Evolutionary conservation across 2,888 invertebrate genomes (phyloP), one percentile per base, ranked within the genome.

Genomic region (Hydropsyche betteni): DNA sequence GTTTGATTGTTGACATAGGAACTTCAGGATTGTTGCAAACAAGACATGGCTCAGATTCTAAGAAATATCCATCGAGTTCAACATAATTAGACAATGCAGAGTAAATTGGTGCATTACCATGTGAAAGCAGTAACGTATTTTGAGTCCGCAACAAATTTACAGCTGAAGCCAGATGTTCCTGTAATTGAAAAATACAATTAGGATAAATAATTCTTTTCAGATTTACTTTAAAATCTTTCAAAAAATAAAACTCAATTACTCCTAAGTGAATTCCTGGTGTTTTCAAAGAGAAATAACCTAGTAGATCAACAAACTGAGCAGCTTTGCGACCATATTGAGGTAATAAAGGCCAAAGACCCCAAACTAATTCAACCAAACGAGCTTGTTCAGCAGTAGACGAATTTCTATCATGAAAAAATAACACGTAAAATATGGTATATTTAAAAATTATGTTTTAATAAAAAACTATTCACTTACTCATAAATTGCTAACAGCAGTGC

Each of bases 11-110:
- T 0, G 94, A 89, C 89, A 96, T 93, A 0, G 97, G 93, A 16
- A 97, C 94, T 85, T 99, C 98, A 0, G 98, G 98, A 86, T 98
- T 98, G 86, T 98, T 98, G 85, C 99, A 99, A 0, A 98, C 98
- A 75, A 98, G 90, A 82, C 99, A 99, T 0, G 99, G 99, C 83
- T 98, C 98, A 33, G 96, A 96, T 87, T 99, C 98, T 78, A 99
- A 87, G 84, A 96, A 99, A 85, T 95, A 98, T 0, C 98, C 98
- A 83, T 98, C 98, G 68, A 98, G 90, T 83, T 98, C 97, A 0
- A 98, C 95, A 82, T 95, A 94, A n/a, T 96, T 95, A 73, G 96
- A 94, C 75, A 98, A 88, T 68, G 96, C 93, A 0, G 95, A 94
- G 85, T 98, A 98, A 53, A 98, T 89, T 77, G 94, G 94, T 0